Evolutionary conservation across 2,113 vertebrate species (phyloP).

Genomic region (Ceyx margarethae): DNA sequence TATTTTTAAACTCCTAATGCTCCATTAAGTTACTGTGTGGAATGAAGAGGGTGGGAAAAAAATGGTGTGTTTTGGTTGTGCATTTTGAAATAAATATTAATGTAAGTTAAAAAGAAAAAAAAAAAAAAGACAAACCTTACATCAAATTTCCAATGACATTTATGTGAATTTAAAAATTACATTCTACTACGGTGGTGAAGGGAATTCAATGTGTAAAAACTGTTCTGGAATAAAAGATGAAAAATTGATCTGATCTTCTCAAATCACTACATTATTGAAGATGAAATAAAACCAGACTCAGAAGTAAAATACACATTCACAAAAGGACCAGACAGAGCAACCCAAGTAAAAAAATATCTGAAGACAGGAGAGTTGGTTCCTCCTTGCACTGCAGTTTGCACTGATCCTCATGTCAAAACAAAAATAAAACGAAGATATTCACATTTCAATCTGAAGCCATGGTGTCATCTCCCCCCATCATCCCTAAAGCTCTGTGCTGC

Average conservation of each 20-base stretch:
- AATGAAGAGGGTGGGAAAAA: neutral
- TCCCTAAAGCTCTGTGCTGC: neutral
- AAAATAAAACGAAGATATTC: accelerated
- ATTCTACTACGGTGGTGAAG: neutral
- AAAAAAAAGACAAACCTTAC: neutral
- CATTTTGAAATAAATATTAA: neutral
- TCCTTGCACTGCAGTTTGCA: neutral
- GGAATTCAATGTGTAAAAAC: neutral
- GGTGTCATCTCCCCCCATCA: neutral
- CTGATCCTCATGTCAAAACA: neutral
- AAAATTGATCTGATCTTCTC: neutral
- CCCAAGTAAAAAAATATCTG: neutral
- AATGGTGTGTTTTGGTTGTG: neutral
- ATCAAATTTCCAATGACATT: neutral
- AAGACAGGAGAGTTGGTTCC: neutral
- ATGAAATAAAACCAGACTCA: neutral
- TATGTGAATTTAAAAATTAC: neutral
- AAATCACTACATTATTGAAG: neutral
- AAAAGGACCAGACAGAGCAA: neutral
- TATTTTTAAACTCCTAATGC: conserved; percentile 7
- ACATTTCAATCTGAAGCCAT: neutral
- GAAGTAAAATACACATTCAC: neutral
- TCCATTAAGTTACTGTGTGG: neutral
- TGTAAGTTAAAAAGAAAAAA: neutral
- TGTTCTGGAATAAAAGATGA: neutral